Conservation (phyloP, 1,140 invertebrate genomes). For the Drosophila lowei region DNA sequence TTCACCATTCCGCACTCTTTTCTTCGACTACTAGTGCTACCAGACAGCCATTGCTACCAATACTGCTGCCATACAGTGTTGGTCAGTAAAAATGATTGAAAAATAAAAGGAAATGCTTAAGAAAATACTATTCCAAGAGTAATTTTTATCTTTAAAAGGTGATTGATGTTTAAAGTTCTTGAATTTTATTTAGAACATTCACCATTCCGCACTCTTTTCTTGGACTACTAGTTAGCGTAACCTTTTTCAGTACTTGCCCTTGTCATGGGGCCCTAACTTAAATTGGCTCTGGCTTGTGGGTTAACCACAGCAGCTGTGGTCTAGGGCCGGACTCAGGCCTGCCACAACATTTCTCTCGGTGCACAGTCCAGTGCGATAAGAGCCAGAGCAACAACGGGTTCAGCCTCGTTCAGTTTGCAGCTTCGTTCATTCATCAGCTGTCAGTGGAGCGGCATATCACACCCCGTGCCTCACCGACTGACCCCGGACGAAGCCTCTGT, state of each 20-base stretch:
- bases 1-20: too few relatives aligned
- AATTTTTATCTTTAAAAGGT: too few relatives aligned
- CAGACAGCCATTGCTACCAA: too few relatives aligned
- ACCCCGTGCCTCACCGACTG: slow-evolving; percentile 38
- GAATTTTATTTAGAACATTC: too few relatives aligned
- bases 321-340: slow-evolving; percentile 12
- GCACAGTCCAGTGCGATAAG: slow-evolving; percentile 13
- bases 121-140: too few relatives aligned
- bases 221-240: too few relatives aligned
- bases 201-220: too few relatives aligned
- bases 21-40: too few relatives aligned
- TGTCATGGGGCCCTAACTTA: slow-evolving; percentile 20
- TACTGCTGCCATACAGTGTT: too few relatives aligned
- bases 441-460: slow-evolving; percentile 14
- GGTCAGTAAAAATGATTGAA: too few relatives aligned
- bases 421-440: slow-evolving; percentile 26
- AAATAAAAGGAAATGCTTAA: too few relatives aligned
- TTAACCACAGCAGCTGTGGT: slow-evolving; percentile 33
- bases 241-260: slow-evolving; percentile 5
- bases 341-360: slow-evolving; percentile 39
- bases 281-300: slow-evolving; percentile 46
- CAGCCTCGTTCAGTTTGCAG: neutral
- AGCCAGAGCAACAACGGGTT: neutral
- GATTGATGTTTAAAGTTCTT: too few relatives aligned
- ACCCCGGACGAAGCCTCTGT: slow-evolving; percentile 43